Evolutionary conservation across 1,140 invertebrate species (phyloP), one percentile per base, ranked within the genome.

Genomic region (Temnothorax nylanderi): DNA sequence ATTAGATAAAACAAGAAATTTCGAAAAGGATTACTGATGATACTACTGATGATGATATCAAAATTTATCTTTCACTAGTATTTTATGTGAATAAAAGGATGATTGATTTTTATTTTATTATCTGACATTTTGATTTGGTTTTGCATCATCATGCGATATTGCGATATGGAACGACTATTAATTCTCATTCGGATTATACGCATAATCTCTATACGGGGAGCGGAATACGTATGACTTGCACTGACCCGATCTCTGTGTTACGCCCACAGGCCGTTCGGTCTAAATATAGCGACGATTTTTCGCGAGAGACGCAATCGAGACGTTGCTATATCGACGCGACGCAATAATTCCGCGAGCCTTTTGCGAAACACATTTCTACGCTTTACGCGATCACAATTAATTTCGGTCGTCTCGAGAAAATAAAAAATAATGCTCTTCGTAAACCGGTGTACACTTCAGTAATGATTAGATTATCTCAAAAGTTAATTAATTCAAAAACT

Each of bases 261-360:
- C 84, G 49, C 76, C 84, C 47, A 64, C 49, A 80, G 47, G 56
- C 37, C 84, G 62, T 47, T 81, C 47, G 32, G 3, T 76, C 76
- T 86, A 86, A 80, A 86, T 86, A 86, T 86, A 86, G 62, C 58
- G 21, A 34, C 76, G 49, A 86, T 86, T 86, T 81, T 86, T 86
- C 76, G 47, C 84, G 37, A 21, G 37, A 78, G 51, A 80, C 10
- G 62, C 41, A 81, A 86, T 78, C 69, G 71, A 62, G 49, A 69
- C 21, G 47, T 37, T 54, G 62, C 21, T 54, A 41, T 78, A 11
- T 54, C n/a, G 60, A 71, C 44, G 4, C 32, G 21, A 51, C 32
- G 65, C 58, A 47, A 51, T 8, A 16, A 54, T 51, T 69, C 37
- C 34, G n/a, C 44, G n/a, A 80, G 8, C 6, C 34, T 26, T 80